Evolutionary conservation across 2,113 vertebrate species (phyloP).

Genomic region (Channa maculata): DNA sequence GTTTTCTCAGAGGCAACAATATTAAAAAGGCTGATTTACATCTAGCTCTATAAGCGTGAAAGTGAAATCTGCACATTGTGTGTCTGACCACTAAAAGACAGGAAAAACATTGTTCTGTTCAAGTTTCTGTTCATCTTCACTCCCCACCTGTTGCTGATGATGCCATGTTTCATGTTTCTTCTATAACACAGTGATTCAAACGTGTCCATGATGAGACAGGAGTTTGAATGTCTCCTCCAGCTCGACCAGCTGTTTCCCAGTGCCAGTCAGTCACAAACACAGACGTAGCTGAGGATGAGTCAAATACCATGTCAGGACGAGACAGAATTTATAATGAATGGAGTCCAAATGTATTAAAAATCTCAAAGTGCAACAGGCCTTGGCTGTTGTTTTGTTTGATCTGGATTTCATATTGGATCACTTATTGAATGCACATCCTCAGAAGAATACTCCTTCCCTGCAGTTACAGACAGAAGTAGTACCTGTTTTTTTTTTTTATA

Average conservation of each 20-base stretch:
- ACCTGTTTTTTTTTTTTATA: no score
- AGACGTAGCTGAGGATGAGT: conserved; percentile 31
- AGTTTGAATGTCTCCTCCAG: conserved; percentile 46
- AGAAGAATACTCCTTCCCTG: no score
- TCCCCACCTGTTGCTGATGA: conserved; percentile 63
- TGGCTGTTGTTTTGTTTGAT: no score
- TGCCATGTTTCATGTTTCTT: conserved; percentile 37
- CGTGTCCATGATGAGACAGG: conserved; percentile 45
- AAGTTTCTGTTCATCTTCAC: conserved; percentile 1
- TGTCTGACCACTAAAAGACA: background rate
- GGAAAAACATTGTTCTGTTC: conserved; percentile 7
- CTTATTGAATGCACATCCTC: background rate
- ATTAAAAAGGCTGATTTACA: background rate
- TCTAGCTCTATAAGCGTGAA: background rate
- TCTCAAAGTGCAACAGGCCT: background rate
- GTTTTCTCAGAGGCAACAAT: no score
- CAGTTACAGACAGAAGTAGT: no score
- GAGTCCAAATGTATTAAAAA: background rate
- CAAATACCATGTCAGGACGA: background rate
- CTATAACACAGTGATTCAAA: conserved; percentile 39
- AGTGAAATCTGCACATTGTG: background rate
- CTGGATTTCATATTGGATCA: background rate
- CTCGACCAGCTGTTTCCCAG: conserved; percentile 60
- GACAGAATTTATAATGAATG: background rate
- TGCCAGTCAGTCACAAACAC: conserved; percentile 23